Base-by-base conservation (phyloP, 2,113 vertebrate genomes). In the Clinocottus analis region DNA sequence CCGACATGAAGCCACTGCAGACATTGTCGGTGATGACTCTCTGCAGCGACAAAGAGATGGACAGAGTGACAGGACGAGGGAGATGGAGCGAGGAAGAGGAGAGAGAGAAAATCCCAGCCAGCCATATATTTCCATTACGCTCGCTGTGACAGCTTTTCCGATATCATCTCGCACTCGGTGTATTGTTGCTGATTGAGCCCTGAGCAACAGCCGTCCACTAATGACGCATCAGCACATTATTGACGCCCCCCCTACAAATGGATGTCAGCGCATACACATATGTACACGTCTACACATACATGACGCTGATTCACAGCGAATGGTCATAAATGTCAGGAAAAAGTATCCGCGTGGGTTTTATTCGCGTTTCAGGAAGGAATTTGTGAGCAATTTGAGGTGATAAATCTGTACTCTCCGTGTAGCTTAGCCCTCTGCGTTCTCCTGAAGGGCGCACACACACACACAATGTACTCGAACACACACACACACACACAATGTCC, bases 61-160 rank as follows among this genome's bases (percentile, higher is more conserved):
- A 45, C 39, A 51, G 67, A 71, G 29, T 75, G 85, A 80, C 68
- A 79, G 63, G 58, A 62, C 12, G n/a, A 71, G 12, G 9, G 37
- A 56, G 31, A 39, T 10, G 33, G 27, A 61, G 9, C 27, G 8
- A 73, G 14, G 23, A 16, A 56, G 27, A 0, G 0, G 25, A 41
- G 5, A 10, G 5, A 35, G 61, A 56, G 41, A 75, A 58, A 77
- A 78, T 53, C 75, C 45, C 64, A 62, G 74, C 11, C 7, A 63
- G 58, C 60, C 27, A 87, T 91, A 71, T 47, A 79, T 92, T 91
- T 85, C 83, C 83, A 91, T 92, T 85, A 91, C 21, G 3, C 61
- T 60, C 9, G 5, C 81, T 69, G 66, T 81, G 91, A 90, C 90
- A 92, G 90, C 77, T 90, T 74, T n/a, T 71, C 81, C 64, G 62